Conservation (phyloP, 2,113 vertebrate genomes). For the Rhegmatorhina hoffmannsi region DNA sequence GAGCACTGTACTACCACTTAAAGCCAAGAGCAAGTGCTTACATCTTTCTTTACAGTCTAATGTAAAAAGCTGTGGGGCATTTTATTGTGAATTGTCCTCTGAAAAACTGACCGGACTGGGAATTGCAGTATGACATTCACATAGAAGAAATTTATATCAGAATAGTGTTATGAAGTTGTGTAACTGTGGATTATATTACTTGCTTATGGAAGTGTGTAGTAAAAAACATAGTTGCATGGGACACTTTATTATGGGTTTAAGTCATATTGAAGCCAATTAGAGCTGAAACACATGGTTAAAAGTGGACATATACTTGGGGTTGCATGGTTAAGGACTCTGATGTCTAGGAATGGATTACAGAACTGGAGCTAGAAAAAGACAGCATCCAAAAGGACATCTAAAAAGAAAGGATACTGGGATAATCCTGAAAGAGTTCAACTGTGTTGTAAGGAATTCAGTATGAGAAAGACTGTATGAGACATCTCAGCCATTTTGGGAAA, state of each 20-base stretch:
- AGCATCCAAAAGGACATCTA: neutral
- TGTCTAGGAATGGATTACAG: neutral
- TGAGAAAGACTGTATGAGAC: neutral
- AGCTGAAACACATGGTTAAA: neutral
- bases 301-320: neutral
- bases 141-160: accelerated
- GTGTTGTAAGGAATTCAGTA: neutral
- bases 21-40: neutral
- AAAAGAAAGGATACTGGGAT: neutral
- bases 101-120: neutral
- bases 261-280: neutral
- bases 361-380: neutral
- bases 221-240: neutral
- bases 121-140: neutral
- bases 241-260: neutral
- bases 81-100: neutral
- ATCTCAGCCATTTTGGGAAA: neutral
- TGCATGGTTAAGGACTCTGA: neutral
- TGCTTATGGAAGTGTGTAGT: neutral
- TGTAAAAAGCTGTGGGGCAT: neutral
- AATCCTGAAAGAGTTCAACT: neutral
- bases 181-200: neutral
- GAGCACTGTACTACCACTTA: neutral
- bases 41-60: neutral
- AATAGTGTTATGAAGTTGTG: neutral